These are phyloP conservation scores for Pseudonaja textilis DNA, from an alignment of 2,113 vertebrate species.

Conservation along the genomic window DNA sequence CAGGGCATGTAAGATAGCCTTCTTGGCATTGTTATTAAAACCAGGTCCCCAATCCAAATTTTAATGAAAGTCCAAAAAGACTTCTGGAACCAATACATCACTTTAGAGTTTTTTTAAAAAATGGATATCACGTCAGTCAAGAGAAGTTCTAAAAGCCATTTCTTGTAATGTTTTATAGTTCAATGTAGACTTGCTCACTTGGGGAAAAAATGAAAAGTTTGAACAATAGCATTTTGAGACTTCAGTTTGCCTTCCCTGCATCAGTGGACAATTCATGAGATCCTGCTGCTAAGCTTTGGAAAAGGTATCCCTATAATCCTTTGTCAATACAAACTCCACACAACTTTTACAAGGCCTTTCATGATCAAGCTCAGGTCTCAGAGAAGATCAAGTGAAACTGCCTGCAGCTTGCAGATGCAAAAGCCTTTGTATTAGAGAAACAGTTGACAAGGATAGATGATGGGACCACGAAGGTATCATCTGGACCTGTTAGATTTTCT, in stretches of 20 bases:
- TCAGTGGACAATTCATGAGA: constrained; percentile 60
- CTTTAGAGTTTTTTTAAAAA: constrained; percentile 47
- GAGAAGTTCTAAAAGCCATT: constrained; percentile 61
- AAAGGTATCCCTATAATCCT: constrained; percentile 60
- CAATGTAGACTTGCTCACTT: constrained; percentile 44
- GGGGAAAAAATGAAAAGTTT: constrained; percentile 31
- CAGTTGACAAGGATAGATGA: constrained; percentile 32
- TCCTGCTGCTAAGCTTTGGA: constrained; percentile 56
- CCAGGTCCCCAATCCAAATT: constrained; percentile 57
- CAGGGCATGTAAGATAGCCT: constrained; percentile 59
- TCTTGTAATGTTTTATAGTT: constrained; percentile 43
- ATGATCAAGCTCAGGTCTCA: constrained; percentile 49
- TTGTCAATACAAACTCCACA: constrained; percentile 58
- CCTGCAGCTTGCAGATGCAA: constrained; percentile 40
- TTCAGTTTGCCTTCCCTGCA: constrained; percentile 48
- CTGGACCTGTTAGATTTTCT: constrained; percentile 27
- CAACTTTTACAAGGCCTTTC: constrained; percentile 57
- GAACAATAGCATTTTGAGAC: constrained; percentile 49
- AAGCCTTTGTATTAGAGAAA: constrained; percentile 31
- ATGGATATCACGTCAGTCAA: constrained; percentile 62
- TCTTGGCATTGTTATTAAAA: constrained; percentile 64
- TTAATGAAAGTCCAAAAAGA: constrained; percentile 64
- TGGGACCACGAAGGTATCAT: background rate
- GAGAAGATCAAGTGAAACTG: constrained; percentile 42
- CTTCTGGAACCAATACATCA: constrained; percentile 67